These are phyloP conservation scores for Periphyllus acericola DNA, from an alignment of 2,888 invertebrate genomes.

Conservation along the genomic window DNA sequence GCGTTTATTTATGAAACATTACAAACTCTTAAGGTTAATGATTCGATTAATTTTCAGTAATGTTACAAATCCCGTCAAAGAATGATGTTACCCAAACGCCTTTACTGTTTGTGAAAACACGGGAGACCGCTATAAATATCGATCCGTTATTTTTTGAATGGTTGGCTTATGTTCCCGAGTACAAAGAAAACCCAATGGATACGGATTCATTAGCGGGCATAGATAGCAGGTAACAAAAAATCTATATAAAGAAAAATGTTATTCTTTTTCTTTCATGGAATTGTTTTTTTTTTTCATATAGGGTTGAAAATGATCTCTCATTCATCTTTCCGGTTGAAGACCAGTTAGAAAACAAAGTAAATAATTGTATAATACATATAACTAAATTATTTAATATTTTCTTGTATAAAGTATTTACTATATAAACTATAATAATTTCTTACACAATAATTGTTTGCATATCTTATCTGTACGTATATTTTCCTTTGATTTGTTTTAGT, in stretches of 20 bases:
- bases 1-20: neutral
- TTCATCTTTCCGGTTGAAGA: neutral
- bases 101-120: neutral
- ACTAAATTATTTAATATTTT: neutral
- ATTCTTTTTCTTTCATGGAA: neutral
- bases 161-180: neutral
- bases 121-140: neutral
- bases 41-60: neutral
- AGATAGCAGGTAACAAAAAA: neutral
- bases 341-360: neutral
- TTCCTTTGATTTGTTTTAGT: neutral
- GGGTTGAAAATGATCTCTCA: neutral
- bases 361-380: neutral
- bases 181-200: neutral
- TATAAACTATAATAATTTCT: neutral
- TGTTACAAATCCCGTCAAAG: neutral
- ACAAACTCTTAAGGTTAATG: no score
- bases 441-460: neutral
- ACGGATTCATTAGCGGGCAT: neutral
- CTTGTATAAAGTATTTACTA: neutral
- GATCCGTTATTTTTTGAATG: slow-evolving; percentile 21
- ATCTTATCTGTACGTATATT: no score
- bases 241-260: no score
- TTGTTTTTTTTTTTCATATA: neutral
- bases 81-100: neutral